A percentile compares a stretch with the other conserved stretches of the same genome.
phyloP scores from a whole-genome alignment of 2,113 vertebrate genomes.

The Suricata suricatta region DNA sequence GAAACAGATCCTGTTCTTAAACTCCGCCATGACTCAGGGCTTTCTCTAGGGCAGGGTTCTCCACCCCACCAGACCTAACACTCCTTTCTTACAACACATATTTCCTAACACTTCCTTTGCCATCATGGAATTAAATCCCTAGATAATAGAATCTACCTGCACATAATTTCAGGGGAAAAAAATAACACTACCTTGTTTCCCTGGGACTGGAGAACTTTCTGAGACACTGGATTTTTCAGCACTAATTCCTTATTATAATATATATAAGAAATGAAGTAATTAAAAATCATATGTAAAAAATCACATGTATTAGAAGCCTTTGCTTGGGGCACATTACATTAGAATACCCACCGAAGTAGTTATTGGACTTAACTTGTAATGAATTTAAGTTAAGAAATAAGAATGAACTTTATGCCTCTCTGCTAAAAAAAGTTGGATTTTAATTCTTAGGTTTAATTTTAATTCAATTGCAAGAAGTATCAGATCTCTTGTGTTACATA shows the following conservation, averaged over 20 bases:
- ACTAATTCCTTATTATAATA: background rate
- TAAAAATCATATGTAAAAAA: background rate
- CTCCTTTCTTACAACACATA: background rate
- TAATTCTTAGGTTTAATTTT: background rate
- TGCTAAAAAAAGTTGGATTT: background rate
- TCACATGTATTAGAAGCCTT: background rate
- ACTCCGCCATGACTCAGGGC: background rate
- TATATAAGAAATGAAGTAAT: background rate
- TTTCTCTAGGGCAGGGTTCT: background rate
- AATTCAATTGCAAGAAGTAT: background rate
- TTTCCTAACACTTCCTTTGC: background rate
- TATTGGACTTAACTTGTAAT: background rate
- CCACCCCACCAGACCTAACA: background rate
- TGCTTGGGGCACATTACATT: background rate
- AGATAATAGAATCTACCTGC: background rate
- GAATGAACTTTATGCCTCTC: background rate
- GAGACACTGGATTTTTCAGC: background rate
- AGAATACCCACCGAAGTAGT: background rate
- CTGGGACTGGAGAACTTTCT: background rate
- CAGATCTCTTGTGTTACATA: background rate
- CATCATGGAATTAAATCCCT: slow-evolving; percentile 6
- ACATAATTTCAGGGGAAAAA: background rate
- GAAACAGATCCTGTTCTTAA: slow-evolving; percentile 18
- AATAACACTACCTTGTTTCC: background rate
- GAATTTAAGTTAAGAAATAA: background rate